phyloP scores from a whole-genome alignment of 2,888 invertebrate species.

The Escarpia spicata region DNA sequence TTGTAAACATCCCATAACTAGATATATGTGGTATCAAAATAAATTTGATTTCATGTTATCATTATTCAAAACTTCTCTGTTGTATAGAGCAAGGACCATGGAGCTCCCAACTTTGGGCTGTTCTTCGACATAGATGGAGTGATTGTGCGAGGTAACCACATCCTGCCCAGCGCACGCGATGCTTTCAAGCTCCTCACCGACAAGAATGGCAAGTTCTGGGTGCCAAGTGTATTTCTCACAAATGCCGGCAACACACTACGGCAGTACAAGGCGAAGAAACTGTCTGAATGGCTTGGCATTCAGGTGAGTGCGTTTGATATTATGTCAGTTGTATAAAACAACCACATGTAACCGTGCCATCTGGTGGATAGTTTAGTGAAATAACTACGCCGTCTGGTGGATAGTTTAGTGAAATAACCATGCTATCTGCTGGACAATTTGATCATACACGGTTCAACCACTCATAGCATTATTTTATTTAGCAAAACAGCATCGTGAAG shows the following conservation, averaged over 20 bases:
- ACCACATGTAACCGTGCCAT: background rate
- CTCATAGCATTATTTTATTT: no score
- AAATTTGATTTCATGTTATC: no score
- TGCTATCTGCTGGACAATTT: no score
- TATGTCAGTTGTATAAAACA: background rate
- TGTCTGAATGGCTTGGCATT: slow-evolving; percentile 72
- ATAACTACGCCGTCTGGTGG: background rate
- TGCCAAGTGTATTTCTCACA: slow-evolving; percentile 75
- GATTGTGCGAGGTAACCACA: slow-evolving; percentile 72
- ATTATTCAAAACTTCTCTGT: background rate
- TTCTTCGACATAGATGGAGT: slow-evolving; percentile 78
- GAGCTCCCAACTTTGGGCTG: slow-evolving; percentile 69
- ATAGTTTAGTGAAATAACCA: background rate
- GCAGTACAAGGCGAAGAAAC: slow-evolving; percentile 71
- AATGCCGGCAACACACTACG: slow-evolving; percentile 74
- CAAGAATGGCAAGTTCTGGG: slow-evolving; percentile 69
- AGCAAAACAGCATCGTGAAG: no score
- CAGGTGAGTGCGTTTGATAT: slow-evolving; percentile 61
- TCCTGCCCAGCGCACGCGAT: slow-evolving; percentile 72
- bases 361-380: background rate
- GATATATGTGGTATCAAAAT: no score
- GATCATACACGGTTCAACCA: no score
- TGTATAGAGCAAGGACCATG: background rate
- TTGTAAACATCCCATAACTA: no score
- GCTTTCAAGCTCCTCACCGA: slow-evolving; percentile 71